phyloP scores from a whole-genome alignment of 2,113 vertebrate species.

The Brienomyrus longianalis region DNA sequence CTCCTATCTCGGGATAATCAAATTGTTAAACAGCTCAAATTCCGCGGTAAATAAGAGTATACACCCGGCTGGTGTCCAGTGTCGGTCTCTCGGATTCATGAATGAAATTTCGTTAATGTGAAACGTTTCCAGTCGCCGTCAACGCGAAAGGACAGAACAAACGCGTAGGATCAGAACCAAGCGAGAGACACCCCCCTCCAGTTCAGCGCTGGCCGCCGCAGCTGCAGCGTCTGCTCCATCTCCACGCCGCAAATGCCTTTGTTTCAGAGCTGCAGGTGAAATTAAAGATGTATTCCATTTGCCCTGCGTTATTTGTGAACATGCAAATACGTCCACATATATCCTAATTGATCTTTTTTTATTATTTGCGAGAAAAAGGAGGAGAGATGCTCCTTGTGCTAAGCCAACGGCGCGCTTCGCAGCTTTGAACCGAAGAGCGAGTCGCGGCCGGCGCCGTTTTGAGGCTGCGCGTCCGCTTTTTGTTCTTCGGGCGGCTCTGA shows the following conservation, averaged over 20 bases:
- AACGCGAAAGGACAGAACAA: not conserved
- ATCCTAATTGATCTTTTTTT: not conserved
- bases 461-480: not conserved
- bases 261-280: not conserved
- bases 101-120: not conserved
- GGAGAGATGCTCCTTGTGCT: not conserved
- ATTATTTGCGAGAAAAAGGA: not conserved
- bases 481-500: not conserved
- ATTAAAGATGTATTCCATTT: constrained; percentile 9
- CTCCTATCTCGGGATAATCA: not conserved
- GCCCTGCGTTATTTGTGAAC: not conserved
- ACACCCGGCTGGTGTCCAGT: not conserved
- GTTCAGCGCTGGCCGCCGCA: not conserved
- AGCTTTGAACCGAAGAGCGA: not conserved
- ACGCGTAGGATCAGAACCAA: not conserved
- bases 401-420: not conserved
- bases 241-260: not conserved
- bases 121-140: not conserved
- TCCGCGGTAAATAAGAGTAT: not conserved
- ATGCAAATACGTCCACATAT: not conserved
- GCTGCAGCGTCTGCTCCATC: not conserved
- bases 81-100: not conserved
- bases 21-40: not conserved
- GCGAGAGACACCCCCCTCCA: not conserved
- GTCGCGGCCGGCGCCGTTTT: not conserved